phyloP scores from a whole-genome alignment of 2,888 invertebrate species.

The Thereva nobilitata region DNA sequence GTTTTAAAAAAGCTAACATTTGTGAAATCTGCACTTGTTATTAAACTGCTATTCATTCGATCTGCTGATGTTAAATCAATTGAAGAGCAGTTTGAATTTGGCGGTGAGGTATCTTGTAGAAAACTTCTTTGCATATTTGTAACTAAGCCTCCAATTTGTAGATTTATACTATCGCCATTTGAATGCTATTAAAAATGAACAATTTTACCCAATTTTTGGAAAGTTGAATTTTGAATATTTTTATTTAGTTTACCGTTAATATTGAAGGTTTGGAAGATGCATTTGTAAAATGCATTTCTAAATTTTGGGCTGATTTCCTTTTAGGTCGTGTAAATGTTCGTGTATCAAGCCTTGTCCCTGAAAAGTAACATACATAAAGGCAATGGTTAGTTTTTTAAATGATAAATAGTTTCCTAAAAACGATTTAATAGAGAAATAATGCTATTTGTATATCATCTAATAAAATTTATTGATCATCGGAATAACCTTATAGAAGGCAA shows the following conservation, averaged over 20 bases:
- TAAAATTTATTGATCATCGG: too few species aligned
- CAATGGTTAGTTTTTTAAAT: too few species aligned
- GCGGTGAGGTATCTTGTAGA: slow-evolving; percentile 56
- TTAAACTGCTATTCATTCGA: slow-evolving; percentile 55
- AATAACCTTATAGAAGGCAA: too few species aligned
- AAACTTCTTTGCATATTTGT: slow-evolving; percentile 56
- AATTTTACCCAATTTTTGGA: not conserved
- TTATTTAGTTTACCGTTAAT: slow-evolving; percentile 24
- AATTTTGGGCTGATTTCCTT: slow-evolving; percentile 52
- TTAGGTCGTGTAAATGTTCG: slow-evolving; percentile 58
- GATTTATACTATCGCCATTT: slow-evolving; percentile 47
- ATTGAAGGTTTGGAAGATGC: slow-evolving; percentile 24
- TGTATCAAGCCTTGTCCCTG: slow-evolving; percentile 55
- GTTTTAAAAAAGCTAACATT: slow-evolving; percentile 30
- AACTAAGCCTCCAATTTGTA: slow-evolving; percentile 57
- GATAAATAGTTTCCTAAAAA: too few species aligned
- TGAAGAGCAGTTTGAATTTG: slow-evolving; percentile 55
- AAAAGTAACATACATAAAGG: slow-evolving; percentile 12
- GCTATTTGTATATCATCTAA: too few species aligned
- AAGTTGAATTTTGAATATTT: not conserved
- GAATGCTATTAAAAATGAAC: not conserved
- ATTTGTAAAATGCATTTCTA: slow-evolving; percentile 54
- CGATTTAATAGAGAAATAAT: too few species aligned
- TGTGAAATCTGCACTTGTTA: slow-evolving; percentile 57
- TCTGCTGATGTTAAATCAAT: slow-evolving; percentile 50